Percentiles rank a stretch among this genome's conserved stretches.
Evolutionary conservation across 2,797 vertebrate species (phyloP).

Genomic region (Nasua narica): DNA sequence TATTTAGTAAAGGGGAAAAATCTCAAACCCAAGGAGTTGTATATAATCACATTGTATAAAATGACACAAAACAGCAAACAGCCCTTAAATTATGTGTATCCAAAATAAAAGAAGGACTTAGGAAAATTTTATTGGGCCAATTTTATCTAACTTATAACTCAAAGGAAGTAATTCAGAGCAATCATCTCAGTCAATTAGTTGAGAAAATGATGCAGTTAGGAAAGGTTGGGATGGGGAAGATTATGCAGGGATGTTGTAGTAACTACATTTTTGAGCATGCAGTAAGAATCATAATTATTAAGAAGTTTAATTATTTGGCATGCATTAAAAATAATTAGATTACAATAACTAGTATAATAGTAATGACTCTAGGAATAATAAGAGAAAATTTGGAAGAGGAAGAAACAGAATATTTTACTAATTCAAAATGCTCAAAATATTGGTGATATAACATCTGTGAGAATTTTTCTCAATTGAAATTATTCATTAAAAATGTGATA

Average conservation of each 20-base stretch:
- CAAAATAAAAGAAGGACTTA: constrained; percentile 12
- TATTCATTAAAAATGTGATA: not conserved
- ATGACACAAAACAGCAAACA: not conserved
- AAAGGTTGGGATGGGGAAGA: not conserved
- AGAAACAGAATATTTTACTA: not conserved
- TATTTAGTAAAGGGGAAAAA: constrained; percentile 35
- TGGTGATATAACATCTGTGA: not conserved
- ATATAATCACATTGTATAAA: not conserved
- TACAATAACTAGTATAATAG: not conserved
- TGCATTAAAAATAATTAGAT: not conserved
- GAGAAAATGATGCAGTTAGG: not conserved
- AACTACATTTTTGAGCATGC: not conserved
- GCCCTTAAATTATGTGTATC: not conserved
- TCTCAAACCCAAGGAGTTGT: not conserved
- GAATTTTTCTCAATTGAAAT: not conserved
- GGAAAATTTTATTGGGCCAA: not conserved
- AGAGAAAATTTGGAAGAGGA: not conserved
- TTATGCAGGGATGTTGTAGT: not conserved
- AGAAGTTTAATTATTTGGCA: not conserved
- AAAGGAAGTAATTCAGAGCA: not conserved
- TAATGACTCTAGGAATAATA: not conserved
- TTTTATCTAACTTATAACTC: not conserved
- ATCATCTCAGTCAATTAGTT: not conserved
- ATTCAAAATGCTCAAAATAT: not conserved
- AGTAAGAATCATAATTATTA: not conserved